Conservation (phyloP, 2,113 vertebrate genomes). For the Copsychus sechellarum region DNA sequence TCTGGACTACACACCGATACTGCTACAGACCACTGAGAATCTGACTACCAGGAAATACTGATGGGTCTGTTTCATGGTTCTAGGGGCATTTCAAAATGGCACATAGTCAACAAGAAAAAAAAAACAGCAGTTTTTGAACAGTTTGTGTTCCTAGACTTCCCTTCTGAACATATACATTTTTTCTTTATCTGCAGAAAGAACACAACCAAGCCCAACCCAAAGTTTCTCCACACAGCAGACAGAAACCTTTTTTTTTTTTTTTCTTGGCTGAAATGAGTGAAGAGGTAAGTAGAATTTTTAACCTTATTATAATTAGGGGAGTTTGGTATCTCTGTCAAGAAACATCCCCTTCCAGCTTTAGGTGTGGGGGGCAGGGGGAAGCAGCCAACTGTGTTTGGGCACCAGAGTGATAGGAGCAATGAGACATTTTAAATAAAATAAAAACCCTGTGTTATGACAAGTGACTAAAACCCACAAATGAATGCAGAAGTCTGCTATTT, state of each 20-base stretch:
- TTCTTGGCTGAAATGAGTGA: not conserved
- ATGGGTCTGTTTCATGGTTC: not conserved
- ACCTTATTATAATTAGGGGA: not conserved
- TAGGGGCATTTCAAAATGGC: not conserved
- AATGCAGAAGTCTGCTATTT: constrained; percentile 57
- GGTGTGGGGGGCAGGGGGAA: not conserved
- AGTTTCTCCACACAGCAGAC: not conserved
- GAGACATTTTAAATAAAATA: constrained; percentile 39
- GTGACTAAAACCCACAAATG: constrained; percentile 35
- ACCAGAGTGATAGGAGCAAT: constrained; percentile 44
- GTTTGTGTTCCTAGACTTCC: not conserved
- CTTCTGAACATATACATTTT: not conserved
- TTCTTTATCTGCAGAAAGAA: not conserved
- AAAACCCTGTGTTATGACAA: constrained; percentile 34
- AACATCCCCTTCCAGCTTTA: not conserved
- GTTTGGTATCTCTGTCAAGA: not conserved
- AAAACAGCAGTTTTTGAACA: not conserved
- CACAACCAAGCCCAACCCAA: accelerated
- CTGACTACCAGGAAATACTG: not conserved
- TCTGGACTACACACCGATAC: not conserved
- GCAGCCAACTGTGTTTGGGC: not conserved
- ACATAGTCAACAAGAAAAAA: not conserved
- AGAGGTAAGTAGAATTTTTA: not conserved
- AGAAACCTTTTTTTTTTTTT: not conserved
- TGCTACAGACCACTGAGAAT: not conserved